Evolutionary conservation across 2,888 invertebrate species (phyloP), one percentile per base, ranked within the genome.

Genomic region (Anoplius nigerrimus): DNA sequence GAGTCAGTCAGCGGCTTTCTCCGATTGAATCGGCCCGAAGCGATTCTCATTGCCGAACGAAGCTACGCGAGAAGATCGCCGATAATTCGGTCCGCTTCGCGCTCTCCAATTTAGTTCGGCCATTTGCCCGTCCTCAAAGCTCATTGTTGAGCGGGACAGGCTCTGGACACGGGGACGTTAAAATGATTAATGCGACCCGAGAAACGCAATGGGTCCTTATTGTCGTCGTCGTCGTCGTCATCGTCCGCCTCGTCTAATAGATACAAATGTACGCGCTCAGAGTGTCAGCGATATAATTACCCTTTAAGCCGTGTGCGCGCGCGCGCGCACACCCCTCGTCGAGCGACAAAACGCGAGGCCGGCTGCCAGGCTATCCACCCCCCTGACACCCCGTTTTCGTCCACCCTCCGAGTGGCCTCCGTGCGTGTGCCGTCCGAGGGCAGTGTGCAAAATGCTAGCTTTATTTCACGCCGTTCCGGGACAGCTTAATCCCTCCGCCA

Each of bases 101-200:
- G 24, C 24, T 27, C 11, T 24, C n/a, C 27, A 24, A 16, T 8
- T 34, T 11, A 11, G n/a, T n/a, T 13, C 34, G 34, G 34, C 34
- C 34, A 13, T 11, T 34, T 34, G 34, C 34, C 1, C 34, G 34
- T 34, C 34, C 34, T 34, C 34, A 34, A 34, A 34, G 34, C 34
- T 13, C 34, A 20, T 56, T 56, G 5, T 20, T 43, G 20, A 21
- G 21, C 16, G 21, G 43, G 15, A 15, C 18, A 18, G 15, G 4
- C 43, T n/a, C n/a, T n/a, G n/a, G 42, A 55, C 27, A 55, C 16
- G 6, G 42, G 48, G 69, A 66, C 66, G 71, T 71, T 69, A 62
- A 65, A 67, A 75, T 82, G 82, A 82, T 82, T 80, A 80, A 82
- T 82, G 75, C 57, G 71, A 74, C 76, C 74, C 72, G 74, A 77